Base-by-base conservation (phyloP, 2,113 vertebrate genomes). In the Prinia subflava region DNA sequence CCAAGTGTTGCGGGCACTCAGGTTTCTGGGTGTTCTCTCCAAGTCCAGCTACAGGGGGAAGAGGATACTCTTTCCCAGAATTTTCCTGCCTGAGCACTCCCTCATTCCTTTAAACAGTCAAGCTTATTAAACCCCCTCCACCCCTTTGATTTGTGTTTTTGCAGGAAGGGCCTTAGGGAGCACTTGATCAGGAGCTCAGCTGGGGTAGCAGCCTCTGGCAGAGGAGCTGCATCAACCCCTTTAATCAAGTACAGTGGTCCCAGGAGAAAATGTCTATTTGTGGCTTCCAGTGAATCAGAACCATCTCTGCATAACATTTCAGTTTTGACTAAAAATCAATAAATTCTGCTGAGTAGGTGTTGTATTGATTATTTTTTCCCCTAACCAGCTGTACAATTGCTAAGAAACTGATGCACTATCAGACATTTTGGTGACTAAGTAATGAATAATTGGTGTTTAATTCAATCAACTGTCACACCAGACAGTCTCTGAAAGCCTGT, bases 391-490 rank as follows among this genome's bases (percentile, higher is more conserved):
- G 81, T 78, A 96, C 90, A 76, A 96, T 60, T 92, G 92, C 83
- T 96, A 89, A 90, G 86, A 84, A 96, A 82, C 80, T 75, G 85
- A 95, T 93, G 88, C 27, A 49, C 85, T 93, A 87, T 83, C 89
- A 96, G 95, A 93, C 86, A 87, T 87, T 93, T 84, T 0, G 0
- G 80, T 94, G 95, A 95, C 86, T 94, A 86, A 96, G 92, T 90
- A 83, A 93, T 84, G 88, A 96, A 86, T 89, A 96, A 96, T 84
- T 87, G 87, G 83, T 57, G 69, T 83, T 94, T 94, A 92, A 96
- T 94, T 69, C 73, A 75, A 89, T 86, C 57, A 90, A 44, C 68
- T 96, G 88, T 78, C 93, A 75, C 83, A 76, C 62, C 71, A 89
- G 77, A 59, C 70, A 69, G 77, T 46, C 44, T 90, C 92, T 97